Base-by-base conservation (phyloP, 2,888 invertebrate genomes). In the Vesta saturnalis region DNA sequence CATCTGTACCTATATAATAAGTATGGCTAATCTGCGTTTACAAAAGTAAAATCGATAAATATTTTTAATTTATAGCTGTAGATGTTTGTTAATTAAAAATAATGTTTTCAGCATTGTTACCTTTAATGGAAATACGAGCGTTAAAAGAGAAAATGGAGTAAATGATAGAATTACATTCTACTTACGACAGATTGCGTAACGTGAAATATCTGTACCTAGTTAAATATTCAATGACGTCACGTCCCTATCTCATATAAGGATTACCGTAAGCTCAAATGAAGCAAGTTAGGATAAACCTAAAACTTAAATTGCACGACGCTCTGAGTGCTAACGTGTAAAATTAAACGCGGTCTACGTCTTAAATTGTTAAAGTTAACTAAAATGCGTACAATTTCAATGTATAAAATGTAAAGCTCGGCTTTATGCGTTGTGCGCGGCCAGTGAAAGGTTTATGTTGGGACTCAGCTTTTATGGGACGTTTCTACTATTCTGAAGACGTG, bases 391-490 rank as follows among this genome's bases (percentile, higher is more conserved):
- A 72, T 64, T 70, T 55, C 47, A 65, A 73, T 73, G 65, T 67
- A n/a, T n/a, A 61, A 72, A 69, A 69, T 69, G 72, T 62, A 64
- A 70, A 72, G 64, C 67, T 69, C 57, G 62, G 67, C 69, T 72
- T 73, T 73, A 73, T 73, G 72, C 68, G 67, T 30, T 60, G 64
- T 63, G 68, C 67, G 65, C 67, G 70, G 67, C 70, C 70, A 72
- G 68, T 72, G 72, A 72, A 72, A 74, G 74, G 68, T 72, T 74
- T 71, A 74, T 70, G 71, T 71, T 72, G 63, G 69, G 61, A 54
- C 56, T 64, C 59, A 46, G 60, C 71, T 67, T 68, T 68, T 64
- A 64, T 64, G 65, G 69, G 63, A 64, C 70, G 63, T 70, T 70
- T 70, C 70, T 70, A 60, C 67, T 67, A 70, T 67, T 70, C 70